Conservation (phyloP, 2,797 vertebrate genomes). For the Notolabrus celidotus region DNA sequence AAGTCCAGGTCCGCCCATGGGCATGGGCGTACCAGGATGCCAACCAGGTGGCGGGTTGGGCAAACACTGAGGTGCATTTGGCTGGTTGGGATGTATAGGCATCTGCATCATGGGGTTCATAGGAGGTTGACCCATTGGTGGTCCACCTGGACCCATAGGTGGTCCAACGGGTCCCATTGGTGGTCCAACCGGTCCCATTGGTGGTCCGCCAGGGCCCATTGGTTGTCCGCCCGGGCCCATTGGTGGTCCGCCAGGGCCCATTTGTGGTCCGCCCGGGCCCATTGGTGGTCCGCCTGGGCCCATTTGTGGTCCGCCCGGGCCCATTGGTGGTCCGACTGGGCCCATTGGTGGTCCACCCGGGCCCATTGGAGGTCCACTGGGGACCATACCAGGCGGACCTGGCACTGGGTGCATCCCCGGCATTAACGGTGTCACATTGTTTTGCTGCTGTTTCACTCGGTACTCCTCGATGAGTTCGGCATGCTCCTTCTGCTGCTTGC, state of each 20-base stretch:
- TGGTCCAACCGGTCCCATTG: slow-evolving; percentile 79
- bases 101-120: slow-evolving; percentile 88
- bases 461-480: slow-evolving; percentile 98
- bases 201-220: slow-evolving; percentile 83
- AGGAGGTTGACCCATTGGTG: slow-evolving; percentile 84
- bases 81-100: slow-evolving; percentile 86
- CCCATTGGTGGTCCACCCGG: slow-evolving; percentile 83
- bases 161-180: slow-evolving; percentile 84
- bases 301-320: too few species aligned
- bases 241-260: slow-evolving; percentile 83
- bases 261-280: too few species aligned
- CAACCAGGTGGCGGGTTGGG: slow-evolving; percentile 86
- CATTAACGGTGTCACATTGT: slow-evolving; percentile 87
- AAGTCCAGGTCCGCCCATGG: slow-evolving; percentile 75
- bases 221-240: slow-evolving; percentile 77
- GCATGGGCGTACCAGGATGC: slow-evolving; percentile 83
- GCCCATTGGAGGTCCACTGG: slow-evolving; percentile 83
- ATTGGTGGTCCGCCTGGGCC: slow-evolving; percentile 87
- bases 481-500: slow-evolving; percentile 99
- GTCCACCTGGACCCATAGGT: slow-evolving; percentile 82
- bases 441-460: slow-evolving; percentile 94
- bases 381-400: slow-evolving; percentile 82
- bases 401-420: slow-evolving; percentile 86
- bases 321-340: slow-evolving; percentile 86
- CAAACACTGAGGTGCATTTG: slow-evolving; percentile 84